Percentiles rank a stretch among this genome's conserved stretches.
Evolutionary conservation across 2,888 invertebrate genomes (phyloP).

Genomic region (Patella pellucida): DNA sequence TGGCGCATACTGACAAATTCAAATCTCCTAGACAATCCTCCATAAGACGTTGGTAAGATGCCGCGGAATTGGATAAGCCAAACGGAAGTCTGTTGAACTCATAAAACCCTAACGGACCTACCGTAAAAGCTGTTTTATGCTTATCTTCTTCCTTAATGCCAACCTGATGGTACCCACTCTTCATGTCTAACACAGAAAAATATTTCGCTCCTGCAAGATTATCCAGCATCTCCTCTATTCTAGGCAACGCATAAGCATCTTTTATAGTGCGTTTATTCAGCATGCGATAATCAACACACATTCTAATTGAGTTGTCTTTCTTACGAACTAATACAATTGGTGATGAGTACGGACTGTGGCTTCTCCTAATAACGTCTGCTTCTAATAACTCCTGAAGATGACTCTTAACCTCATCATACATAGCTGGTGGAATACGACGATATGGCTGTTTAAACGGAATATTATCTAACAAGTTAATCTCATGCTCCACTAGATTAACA

Average conservation of each 20-base stretch:
- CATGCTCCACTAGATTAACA: conserved; percentile 21
- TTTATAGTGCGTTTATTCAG: conserved; percentile 12
- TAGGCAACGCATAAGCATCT: background rate
- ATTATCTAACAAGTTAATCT: conserved; percentile 21
- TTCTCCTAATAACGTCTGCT: conserved; percentile 15
- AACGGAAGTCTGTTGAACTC: conserved; percentile 27
- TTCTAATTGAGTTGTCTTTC: conserved; percentile 19
- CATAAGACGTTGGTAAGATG: no score
- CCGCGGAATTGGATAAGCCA: conserved; percentile 21
- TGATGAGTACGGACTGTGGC: conserved; percentile 20
- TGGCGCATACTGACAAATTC: no score
- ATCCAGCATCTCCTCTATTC: background rate
- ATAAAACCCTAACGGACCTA: conserved; percentile 18
- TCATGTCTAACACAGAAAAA: no score
- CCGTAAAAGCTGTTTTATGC: conserved; percentile 31
- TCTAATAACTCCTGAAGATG: conserved; percentile 26
- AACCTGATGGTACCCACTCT: no score
- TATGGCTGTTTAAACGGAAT: conserved; percentile 23
- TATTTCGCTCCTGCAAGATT: no score
- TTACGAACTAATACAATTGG: conserved; percentile 22
- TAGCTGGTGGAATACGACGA: conserved; percentile 22
- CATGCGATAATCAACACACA: conserved; percentile 25
- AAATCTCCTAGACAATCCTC: conserved; percentile 14
- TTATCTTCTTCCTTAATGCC: conserved; percentile 15
- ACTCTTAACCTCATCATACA: conserved; percentile 25